phyloP scores from a whole-genome alignment of 2,888 invertebrate species.

The Ptychoptera albimana region DNA sequence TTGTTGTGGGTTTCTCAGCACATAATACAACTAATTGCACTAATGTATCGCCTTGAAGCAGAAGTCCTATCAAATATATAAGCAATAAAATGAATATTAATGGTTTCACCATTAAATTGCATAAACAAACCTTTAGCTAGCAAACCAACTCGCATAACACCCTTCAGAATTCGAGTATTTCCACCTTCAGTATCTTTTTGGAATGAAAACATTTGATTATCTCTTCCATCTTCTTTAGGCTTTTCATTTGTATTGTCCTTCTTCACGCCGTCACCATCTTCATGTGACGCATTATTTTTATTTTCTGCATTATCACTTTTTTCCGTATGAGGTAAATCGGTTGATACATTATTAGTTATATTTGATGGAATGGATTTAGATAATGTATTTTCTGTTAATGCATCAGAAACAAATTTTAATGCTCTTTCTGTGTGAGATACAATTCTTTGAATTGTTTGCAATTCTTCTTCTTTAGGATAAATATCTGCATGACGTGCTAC shows the following conservation, averaged over 20 bases:
- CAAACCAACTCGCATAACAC: slow-evolving; percentile 92
- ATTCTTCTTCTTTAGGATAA: slow-evolving; percentile 81
- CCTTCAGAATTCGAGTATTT: slow-evolving; percentile 65
- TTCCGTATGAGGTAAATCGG: slow-evolving; percentile 22
- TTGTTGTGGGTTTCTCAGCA: slow-evolving; percentile 81
- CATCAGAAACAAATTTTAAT: slow-evolving; percentile 85
- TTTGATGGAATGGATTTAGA: not conserved
- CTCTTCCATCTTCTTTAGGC: slow-evolving; percentile 55
- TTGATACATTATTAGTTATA: slow-evolving; percentile 14
- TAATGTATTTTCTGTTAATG: slow-evolving; percentile 45
- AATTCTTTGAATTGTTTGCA: slow-evolving; percentile 77
- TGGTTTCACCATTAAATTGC: too few species aligned
- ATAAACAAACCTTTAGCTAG: slow-evolving; percentile 44
- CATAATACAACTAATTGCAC: slow-evolving; percentile 91
- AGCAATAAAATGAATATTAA: too few species aligned
- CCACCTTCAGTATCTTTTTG: slow-evolving; percentile 47
- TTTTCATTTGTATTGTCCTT: slow-evolving; percentile 21
- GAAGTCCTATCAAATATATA: slow-evolving; percentile 43
- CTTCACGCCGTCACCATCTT: slow-evolving; percentile 32
- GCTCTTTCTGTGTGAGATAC: slow-evolving; percentile 89
- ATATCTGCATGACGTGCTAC: slow-evolving; percentile 85
- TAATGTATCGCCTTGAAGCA: slow-evolving; percentile 75
- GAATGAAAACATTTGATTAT: slow-evolving; percentile 63
- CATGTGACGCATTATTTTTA: slow-evolving; percentile 8
- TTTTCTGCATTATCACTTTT: slow-evolving; percentile 22